Conservation (phyloP, 2,888 invertebrate genomes). For the Spodoptera littoralis region DNA sequence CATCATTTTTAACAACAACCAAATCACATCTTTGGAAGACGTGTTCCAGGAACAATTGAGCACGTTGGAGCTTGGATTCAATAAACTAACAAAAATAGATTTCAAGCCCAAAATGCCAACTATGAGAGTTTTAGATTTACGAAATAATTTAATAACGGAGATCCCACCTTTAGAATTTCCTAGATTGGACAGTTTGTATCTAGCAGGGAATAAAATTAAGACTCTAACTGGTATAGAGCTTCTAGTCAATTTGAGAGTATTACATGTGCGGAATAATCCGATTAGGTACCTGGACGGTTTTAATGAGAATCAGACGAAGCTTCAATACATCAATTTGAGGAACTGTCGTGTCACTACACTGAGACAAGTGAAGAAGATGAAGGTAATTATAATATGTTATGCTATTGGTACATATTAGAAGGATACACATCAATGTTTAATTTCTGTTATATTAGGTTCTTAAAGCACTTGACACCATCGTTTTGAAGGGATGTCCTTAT, state of each 20-base stretch:
- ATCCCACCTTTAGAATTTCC: slow-evolving; percentile 83
- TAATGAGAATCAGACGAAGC: slow-evolving; percentile 71
- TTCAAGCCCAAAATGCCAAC: slow-evolving; percentile 73
- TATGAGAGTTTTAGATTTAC: slow-evolving; percentile 87
- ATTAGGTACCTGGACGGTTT: slow-evolving; percentile 88
- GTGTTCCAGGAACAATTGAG: slow-evolving; percentile 88
- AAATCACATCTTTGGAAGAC: slow-evolving; percentile 83
- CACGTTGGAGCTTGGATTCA: slow-evolving; percentile 87
- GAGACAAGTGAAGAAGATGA: slow-evolving; percentile 87
- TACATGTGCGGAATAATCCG: slow-evolving; percentile 93
- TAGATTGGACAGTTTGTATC: slow-evolving; percentile 91
- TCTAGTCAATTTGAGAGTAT: slow-evolving; percentile 89
- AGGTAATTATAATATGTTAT: slow-evolving; percentile 59
- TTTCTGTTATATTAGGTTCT: slow-evolving; percentile 68
- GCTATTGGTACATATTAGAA: no score
- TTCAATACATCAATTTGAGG: slow-evolving; percentile 89
- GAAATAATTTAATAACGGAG: slow-evolving; percentile 84
- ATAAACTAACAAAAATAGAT: slow-evolving; percentile 74
- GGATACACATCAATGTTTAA: no score
- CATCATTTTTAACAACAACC: slow-evolving; percentile 87
- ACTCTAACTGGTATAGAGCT: slow-evolving; percentile 89
- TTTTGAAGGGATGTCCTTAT: slow-evolving; percentile 88
- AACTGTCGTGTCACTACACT: slow-evolving; percentile 86
- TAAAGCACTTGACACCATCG: slow-evolving; percentile 81
- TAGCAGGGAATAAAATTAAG: slow-evolving; percentile 92